Evolutionary conservation across 2,113 vertebrate genomes (phyloP).

Genomic region (Halcyon senegalensis): DNA sequence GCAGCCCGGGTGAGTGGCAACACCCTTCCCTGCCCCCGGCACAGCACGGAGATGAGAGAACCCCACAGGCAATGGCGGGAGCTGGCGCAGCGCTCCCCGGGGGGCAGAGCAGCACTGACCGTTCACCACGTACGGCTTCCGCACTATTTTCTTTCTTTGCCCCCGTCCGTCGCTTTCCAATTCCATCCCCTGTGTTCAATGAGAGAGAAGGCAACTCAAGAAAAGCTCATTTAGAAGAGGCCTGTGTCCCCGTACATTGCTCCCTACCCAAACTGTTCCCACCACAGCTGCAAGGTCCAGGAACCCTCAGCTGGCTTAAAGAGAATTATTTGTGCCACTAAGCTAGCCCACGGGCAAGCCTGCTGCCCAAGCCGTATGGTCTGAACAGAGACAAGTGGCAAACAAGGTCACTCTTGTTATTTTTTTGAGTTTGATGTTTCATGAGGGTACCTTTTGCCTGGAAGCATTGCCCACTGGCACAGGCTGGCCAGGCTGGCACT

Average conservation of each 20-base stretch:
- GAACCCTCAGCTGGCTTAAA: background rate
- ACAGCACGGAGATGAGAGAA: background rate
- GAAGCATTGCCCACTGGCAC: fast-evolving
- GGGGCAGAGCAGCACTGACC: conserved; percentile 62
- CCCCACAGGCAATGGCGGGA: background rate
- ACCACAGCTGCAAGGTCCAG: background rate
- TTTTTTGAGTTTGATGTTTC: fast-evolving
- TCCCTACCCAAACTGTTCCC: background rate
- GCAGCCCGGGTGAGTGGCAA: background rate
- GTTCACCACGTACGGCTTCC: conserved; percentile 78
- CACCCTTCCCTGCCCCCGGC: background rate
- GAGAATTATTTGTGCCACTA: background rate
- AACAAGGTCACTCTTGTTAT: background rate
- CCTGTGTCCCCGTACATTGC: too few relatives aligned
- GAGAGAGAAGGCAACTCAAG: background rate
- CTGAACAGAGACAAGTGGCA: background rate
- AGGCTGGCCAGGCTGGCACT: background rate
- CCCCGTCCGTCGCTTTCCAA: background rate
- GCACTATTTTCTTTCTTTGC: conserved; percentile 43
- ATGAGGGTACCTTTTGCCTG: background rate
- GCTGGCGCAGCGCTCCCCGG: background rate
- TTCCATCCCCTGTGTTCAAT: conserved; percentile 50
- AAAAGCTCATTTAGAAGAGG: background rate
- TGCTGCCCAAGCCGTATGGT: fast-evolving
- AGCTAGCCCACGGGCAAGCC: fast-evolving